Base-by-base conservation (phyloP, 2,113 vertebrate species). In the Hypocryptadius cinnamomeus region DNA sequence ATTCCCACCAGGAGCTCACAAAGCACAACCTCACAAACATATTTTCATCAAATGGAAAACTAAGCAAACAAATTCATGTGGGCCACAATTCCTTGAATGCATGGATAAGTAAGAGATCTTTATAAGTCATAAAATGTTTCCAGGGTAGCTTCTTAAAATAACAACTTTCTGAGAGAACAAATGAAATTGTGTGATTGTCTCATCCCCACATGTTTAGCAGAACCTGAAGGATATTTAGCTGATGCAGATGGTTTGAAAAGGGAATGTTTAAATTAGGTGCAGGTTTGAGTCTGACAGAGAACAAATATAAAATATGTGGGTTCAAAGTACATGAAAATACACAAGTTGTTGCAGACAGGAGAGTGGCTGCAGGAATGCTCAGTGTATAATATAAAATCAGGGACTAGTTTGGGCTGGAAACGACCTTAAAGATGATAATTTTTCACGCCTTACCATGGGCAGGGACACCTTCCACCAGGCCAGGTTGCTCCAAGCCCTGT, bases 401-500 rank as follows among this genome's bases (percentile, higher is more conserved):
- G 15, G 13, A 11, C 13, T 25, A 30, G 1, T 47, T 63, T 56
- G 16, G 30, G 40, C 30, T 70, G 40, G n/a, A 54, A 63, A 16
- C 13, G 13, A 47, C 7, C 5, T 40, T n/a, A 30, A 47, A 54
- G 5, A 28, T 37, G 9, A 20, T 39, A 1, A 13, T 9, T 7
- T 70, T n/a, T n/a, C 8, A 27, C 4, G 6, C 9, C 27, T 11
- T 53, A 6, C 15, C 40, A 21, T 17, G 13, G 11, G 3, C 23
- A 39, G 23, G 27, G 63, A 86, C 40, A 54, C 4, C 7, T 70
- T 6, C 27, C 50, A 37, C 15, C 5, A 0, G 0, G 22, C 66
- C 66, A 42, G 66, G 4, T 0, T 42, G 51, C 27, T 65, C 22
- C 31, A 56, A 79, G 22, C 31, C 35, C 21, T 0, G 0, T 65